A percentile compares a stretch with the other conserved stretches of the same genome.
Evolutionary conservation across 2,113 vertebrate species (phyloP).

Genomic region (Dunckerocampus dactyliophorus): DNA sequence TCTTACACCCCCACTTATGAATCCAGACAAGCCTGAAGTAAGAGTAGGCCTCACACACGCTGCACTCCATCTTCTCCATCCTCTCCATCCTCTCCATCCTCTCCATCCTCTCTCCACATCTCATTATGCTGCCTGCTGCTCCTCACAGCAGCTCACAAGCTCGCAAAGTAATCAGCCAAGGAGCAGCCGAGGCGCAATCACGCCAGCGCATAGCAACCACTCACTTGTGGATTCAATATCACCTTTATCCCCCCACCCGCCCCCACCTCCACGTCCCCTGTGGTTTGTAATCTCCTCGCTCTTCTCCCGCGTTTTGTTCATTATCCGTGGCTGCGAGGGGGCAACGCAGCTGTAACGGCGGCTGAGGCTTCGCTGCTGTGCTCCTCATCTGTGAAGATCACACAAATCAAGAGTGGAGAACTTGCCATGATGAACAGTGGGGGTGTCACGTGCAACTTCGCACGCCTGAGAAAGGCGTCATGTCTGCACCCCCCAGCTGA

Average conservation of each 20-base stretch:
- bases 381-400: slow-evolving; percentile 10
- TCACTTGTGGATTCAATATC: slow-evolving; percentile 50
- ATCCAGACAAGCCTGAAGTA: slow-evolving; percentile 56
- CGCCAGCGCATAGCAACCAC: slow-evolving; percentile 24
- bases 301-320: slow-evolving; percentile 23
- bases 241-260: slow-evolving; percentile 20
- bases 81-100: too few species aligned
- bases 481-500: slow-evolving; percentile 14
- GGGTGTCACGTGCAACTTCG: slow-evolving; percentile 13
- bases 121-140: slow-evolving; percentile 54
- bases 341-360: slow-evolving; percentile 17
- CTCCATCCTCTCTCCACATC: slow-evolving; percentile 45
- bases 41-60: slow-evolving; percentile 34
- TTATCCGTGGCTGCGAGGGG: slow-evolving; percentile 21
- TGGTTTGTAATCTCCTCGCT: slow-evolving; percentile 21
- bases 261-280: background rate
- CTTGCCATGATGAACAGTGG: slow-evolving; percentile 14
- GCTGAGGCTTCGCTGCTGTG: slow-evolving; percentile 7
- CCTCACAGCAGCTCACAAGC: slow-evolving; percentile 24
- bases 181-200: slow-evolving; percentile 41
- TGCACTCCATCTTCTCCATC: slow-evolving; percentile 26
- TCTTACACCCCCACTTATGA: slow-evolving; percentile 29
- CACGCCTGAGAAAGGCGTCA: slow-evolving; percentile 19
- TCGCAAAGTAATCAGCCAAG: slow-evolving; percentile 38
- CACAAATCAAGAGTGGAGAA: slow-evolving; percentile 11